phyloP scores from a whole-genome alignment of 1,140 invertebrate species.

The Scaptomyza graminum region DNA sequence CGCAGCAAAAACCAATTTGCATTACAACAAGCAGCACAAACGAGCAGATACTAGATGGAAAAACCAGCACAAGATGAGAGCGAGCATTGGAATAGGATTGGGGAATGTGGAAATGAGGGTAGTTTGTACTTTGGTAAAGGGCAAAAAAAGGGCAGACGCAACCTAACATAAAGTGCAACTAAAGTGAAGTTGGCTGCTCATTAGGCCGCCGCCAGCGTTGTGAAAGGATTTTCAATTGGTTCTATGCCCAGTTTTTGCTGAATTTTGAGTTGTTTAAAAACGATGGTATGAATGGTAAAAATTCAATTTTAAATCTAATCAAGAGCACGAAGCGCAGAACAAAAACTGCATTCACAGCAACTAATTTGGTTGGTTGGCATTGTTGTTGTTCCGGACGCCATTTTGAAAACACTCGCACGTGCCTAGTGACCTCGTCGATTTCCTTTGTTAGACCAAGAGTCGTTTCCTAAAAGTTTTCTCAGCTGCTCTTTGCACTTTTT shows the following conservation, averaged over 20 bases:
- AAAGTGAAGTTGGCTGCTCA: slow-evolving; percentile 23
- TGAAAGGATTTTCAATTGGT: background rate
- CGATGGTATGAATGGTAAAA: slow-evolving; percentile 41
- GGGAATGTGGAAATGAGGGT: background rate
- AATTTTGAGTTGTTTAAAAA: slow-evolving; percentile 68
- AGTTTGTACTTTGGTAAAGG: background rate
- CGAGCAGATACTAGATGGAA: background rate
- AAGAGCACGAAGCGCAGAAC: slow-evolving; percentile 15
- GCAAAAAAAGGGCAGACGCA: background rate
- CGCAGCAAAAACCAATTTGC: slow-evolving; percentile 44
- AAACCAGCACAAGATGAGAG: background rate
- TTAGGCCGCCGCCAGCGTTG: slow-evolving; percentile 19
- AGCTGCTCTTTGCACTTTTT: slow-evolving; percentile 36
- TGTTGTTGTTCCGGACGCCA: slow-evolving; percentile 20
- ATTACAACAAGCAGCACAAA: slow-evolving; percentile 16
- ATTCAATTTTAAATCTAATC: slow-evolving; percentile 11
- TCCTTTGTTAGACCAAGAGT: slow-evolving; percentile 38
- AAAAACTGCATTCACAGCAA: slow-evolving; percentile 42
- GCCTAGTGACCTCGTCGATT: slow-evolving; percentile 36
- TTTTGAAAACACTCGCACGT: slow-evolving; percentile 48
- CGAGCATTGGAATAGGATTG: background rate
- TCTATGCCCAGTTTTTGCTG: background rate
- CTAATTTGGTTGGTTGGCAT: slow-evolving; percentile 29
- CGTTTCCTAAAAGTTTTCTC: slow-evolving; percentile 12
- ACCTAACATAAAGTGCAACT: slow-evolving; percentile 8